A percentile compares a stretch with the other conserved stretches of the same genome.
Conservation (phyloP, 1,140 invertebrate genomes). For the Drosophila asahinai region DNA sequence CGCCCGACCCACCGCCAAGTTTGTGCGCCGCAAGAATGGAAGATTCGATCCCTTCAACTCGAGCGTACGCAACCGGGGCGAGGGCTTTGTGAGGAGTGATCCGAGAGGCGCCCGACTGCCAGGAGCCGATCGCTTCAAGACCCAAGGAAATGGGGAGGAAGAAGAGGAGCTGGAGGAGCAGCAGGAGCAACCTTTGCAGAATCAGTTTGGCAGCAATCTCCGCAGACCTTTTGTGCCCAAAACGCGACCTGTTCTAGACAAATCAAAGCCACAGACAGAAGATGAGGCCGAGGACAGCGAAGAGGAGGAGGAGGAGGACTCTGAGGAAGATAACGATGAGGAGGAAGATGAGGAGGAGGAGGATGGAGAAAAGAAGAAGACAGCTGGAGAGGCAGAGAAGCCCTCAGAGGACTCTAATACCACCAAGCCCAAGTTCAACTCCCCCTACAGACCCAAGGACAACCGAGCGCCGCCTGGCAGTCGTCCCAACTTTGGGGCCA, state of each 20-base stretch:
- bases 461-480: slow-evolving; percentile 69
- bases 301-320: slow-evolving; percentile 39
- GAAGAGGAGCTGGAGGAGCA: slow-evolving; percentile 74
- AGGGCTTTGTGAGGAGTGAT: slow-evolving; percentile 77
- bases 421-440: slow-evolving; percentile 37
- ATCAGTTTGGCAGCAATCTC: slow-evolving; percentile 28
- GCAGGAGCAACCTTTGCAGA: slow-evolving; percentile 25
- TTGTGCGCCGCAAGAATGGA: slow-evolving; percentile 75
- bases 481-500: slow-evolving; percentile 53
- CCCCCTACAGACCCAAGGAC: slow-evolving; percentile 59
- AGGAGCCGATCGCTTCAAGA: slow-evolving; percentile 63
- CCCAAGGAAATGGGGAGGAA: slow-evolving; percentile 72
- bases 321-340: slow-evolving; percentile 43
- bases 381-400: neutral
- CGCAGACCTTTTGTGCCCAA: slow-evolving; percentile 60
- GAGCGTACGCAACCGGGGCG: slow-evolving; percentile 62
- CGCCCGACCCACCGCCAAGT: slow-evolving; percentile 64
- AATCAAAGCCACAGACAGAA: neutral
- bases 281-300: slow-evolving; percentile 37
- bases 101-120: slow-evolving; percentile 60
- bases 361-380: slow-evolving; percentile 4
- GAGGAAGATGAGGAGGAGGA: slow-evolving; percentile 42
- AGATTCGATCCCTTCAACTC: slow-evolving; percentile 79
- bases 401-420: slow-evolving; percentile 1
- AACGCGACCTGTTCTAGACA: slow-evolving; percentile 4